These are phyloP conservation scores for Myiothlypis chrysogaster DNA, from an alignment of 2,797 vertebrate species.

Conservation along the genomic window DNA sequence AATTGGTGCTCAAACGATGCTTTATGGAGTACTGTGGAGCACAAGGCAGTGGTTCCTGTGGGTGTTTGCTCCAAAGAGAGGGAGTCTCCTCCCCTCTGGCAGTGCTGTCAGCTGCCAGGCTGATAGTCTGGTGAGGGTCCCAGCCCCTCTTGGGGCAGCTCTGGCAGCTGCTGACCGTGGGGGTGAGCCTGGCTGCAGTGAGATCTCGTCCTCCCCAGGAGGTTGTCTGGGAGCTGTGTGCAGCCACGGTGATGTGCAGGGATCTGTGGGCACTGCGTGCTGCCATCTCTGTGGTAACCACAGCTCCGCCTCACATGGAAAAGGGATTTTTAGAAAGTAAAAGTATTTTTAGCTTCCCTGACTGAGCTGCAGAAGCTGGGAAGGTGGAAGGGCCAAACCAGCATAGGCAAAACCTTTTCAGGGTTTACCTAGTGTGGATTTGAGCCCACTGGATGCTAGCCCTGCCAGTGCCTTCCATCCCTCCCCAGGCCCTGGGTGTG, in stretches of 20 bases:
- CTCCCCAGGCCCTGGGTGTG: rapidly evolving
- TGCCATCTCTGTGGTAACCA: background rate
- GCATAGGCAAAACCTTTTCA: background rate
- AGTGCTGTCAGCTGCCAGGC: rapidly evolving
- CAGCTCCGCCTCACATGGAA: background rate
- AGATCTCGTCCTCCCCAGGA: rapidly evolving
- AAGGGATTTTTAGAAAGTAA: background rate
- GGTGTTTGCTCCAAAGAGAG: background rate
- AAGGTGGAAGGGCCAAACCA: background rate
- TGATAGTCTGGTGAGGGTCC: rapidly evolving
- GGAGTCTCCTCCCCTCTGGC: no score
- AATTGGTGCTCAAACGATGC: background rate
- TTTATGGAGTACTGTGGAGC: background rate
- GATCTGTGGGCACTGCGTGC: background rate
- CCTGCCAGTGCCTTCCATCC: background rate
- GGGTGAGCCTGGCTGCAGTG: background rate
- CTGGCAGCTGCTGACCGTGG: rapidly evolving
- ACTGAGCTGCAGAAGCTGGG: background rate
- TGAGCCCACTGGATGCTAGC: background rate
- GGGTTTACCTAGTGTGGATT: rapidly evolving
- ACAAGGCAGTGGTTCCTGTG: background rate
- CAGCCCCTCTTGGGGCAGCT: rapidly evolving
- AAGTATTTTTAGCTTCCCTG: background rate
- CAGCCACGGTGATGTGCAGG: rapidly evolving
- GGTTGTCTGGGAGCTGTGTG: rapidly evolving